Base-by-base conservation (phyloP, 2,888 invertebrate genomes). In the Athripsodes cinereus region DNA sequence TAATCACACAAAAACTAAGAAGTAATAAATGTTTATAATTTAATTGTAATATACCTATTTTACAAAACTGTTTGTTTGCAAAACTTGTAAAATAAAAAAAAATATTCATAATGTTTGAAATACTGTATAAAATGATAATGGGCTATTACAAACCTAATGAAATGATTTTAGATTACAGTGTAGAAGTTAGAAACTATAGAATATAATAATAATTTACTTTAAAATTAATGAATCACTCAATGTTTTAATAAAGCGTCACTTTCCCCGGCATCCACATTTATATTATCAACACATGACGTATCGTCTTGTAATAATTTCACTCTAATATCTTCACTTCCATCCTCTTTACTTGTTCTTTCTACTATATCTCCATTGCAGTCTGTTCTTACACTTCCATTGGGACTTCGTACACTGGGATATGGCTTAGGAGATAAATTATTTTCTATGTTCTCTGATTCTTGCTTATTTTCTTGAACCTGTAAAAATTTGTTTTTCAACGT, bases 351-450 rank as follows among this genome's bases (percentile, higher is more conserved):
- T 22, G 53, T 53, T 22, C 48, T 52, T 13, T 48, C 53, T 2
- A 52, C 18, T 26, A 34, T 13, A 46, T 19, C 49, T 26, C 61
- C 61, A 52, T 62, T 62, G 48, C 61, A 62, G 8, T 57, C 57
- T 2, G 55, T 54, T 40, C 59, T 55, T 21, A 59, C 51, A n/a
- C 58, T 63, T 13, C 60, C 55, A 35, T 63, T 63, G 22, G 64
- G 62, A 58, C 64, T 60, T 48, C 50, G 58, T 70, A 72, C 64
- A 72, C 73, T 26, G 72, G 70, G 8, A 69, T 71, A 22, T 72
- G 72, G 49, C 18, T 35, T 72, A 72, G 3, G 73, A 72, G 64
- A 71, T 40, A 13, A 13, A 40, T 13, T 40, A n/a, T 8, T 40
- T 16, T 40, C 40, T 40, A n/a, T 5, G 13, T 13, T n/a, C 8